Conservation (phyloP, 2,113 vertebrate species). For the Brienomyrus longianalis region DNA sequence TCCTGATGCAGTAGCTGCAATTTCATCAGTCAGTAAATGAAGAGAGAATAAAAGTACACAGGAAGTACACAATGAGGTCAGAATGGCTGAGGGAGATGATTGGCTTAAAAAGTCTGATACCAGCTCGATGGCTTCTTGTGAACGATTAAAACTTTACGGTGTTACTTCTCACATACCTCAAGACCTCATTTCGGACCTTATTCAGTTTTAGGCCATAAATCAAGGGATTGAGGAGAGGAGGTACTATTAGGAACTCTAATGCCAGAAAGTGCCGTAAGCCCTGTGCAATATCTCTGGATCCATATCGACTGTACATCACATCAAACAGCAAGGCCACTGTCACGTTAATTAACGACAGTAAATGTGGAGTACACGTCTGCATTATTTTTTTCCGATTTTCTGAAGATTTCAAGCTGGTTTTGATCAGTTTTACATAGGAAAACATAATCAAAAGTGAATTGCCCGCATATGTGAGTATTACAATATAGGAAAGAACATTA, state of each 20-base stretch:
- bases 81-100: background rate
- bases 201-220: background rate
- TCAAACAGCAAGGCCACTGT: constrained; percentile 12
- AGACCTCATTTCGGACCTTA: background rate
- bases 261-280: too few relatives aligned
- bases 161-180: background rate
- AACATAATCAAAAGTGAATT: background rate
- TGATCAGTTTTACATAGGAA: background rate
- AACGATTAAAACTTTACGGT: background rate
- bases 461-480: background rate
- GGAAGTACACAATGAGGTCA: background rate
- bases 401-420: background rate
- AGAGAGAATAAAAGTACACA: background rate
- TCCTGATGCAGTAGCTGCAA: background rate
- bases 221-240: background rate
- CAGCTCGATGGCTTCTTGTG: background rate
- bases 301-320: constrained; percentile 12
- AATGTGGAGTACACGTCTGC: constrained; percentile 11
- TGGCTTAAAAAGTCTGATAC: background rate
- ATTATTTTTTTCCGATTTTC: background rate
- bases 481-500: background rate
- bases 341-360: constrained; percentile 13
- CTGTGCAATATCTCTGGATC: too few relatives aligned
- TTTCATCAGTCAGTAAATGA: background rate
- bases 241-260: too few relatives aligned